phyloP scores from a whole-genome alignment of 2,113 vertebrate species.

The Chauna torquata region DNA sequence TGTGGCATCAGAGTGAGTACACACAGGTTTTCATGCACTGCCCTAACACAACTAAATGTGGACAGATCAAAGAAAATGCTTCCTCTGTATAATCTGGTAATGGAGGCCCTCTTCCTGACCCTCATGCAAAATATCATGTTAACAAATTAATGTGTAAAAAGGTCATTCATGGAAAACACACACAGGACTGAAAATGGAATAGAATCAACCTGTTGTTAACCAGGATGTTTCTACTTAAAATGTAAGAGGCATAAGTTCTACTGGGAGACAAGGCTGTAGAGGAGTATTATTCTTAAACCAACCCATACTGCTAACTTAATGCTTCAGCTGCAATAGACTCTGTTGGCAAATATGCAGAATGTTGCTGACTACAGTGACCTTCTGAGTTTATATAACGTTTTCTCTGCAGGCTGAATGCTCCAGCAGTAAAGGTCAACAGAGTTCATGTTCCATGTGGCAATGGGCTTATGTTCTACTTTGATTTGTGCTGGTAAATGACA shows the following conservation, averaged over 20 bases:
- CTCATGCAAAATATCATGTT: not conserved
- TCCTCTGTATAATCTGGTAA: not conserved
- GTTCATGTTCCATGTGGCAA: rapidly evolving
- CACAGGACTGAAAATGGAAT: not conserved
- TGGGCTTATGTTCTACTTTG: not conserved
- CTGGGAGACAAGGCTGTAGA: not conserved
- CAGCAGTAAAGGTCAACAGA: not conserved
- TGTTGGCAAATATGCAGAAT: rapidly evolving
- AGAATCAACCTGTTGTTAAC: not conserved
- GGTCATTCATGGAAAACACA: not conserved
- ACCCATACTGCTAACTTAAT: not conserved
- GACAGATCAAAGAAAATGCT: not conserved
- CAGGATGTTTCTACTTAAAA: not conserved
- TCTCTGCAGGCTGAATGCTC: not conserved
- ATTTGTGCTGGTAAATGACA: not conserved
- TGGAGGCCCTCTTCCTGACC: not conserved
- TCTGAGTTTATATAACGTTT: not conserved
- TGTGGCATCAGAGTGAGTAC: not conserved
- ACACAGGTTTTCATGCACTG: not conserved
- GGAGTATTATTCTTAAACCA: not conserved
- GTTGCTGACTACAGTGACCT: rapidly evolving
- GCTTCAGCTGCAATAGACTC: not conserved
- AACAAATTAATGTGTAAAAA: not conserved
- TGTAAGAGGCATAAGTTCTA: not conserved
- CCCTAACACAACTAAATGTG: not conserved